Conservation (phyloP, 37 sponge, comb jelly and placozoan species). For the Halichondria panicea region DNA sequence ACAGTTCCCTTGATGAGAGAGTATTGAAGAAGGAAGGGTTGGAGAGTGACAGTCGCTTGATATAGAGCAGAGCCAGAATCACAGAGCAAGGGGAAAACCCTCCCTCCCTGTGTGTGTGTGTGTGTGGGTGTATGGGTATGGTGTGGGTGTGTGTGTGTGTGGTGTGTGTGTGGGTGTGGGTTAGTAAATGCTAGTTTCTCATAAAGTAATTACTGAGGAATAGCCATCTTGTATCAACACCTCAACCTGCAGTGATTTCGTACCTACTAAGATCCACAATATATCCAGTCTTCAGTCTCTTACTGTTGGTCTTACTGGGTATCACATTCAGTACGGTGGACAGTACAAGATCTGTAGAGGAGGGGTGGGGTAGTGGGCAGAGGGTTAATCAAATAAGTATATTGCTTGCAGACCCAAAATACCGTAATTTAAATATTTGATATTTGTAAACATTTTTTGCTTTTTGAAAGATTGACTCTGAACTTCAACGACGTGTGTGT, state of each 20-base stretch:
- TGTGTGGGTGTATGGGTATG: too few relatives aligned
- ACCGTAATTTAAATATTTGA: too few relatives aligned
- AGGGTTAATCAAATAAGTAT: not conserved
- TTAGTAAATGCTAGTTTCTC: too few relatives aligned
- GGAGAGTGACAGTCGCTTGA: slow-evolving; percentile 44
- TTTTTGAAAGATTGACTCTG: too few relatives aligned
- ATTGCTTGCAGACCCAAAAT: too few relatives aligned
- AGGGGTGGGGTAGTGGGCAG: too few relatives aligned
- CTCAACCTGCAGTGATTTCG: not conserved
- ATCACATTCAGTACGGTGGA: slow-evolving; percentile 1
- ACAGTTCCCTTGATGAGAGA: slow-evolving; percentile 52
- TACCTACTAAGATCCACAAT: slow-evolving; percentile 43
- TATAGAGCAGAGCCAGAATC: slow-evolving; percentile 74
- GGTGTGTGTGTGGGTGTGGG: too few relatives aligned
- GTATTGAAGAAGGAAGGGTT: slow-evolving; percentile 49
- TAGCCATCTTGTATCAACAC: too few relatives aligned
- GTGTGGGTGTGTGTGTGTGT: too few relatives aligned
- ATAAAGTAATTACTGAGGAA: too few relatives aligned
- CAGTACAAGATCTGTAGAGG: slow-evolving; percentile 1
- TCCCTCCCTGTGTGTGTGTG: slow-evolving; percentile 68
- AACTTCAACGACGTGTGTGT: too few relatives aligned
- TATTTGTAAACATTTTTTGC: too few relatives aligned
- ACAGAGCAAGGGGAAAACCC: slow-evolving; percentile 68
- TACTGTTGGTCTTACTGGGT: not conserved
- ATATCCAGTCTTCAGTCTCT: slow-evolving; percentile 50